A percentile compares a stretch with the other conserved stretches of the same genome.
Conservation (phyloP, 2,797 vertebrate species). For the Arctocebus calabarensis region DNA sequence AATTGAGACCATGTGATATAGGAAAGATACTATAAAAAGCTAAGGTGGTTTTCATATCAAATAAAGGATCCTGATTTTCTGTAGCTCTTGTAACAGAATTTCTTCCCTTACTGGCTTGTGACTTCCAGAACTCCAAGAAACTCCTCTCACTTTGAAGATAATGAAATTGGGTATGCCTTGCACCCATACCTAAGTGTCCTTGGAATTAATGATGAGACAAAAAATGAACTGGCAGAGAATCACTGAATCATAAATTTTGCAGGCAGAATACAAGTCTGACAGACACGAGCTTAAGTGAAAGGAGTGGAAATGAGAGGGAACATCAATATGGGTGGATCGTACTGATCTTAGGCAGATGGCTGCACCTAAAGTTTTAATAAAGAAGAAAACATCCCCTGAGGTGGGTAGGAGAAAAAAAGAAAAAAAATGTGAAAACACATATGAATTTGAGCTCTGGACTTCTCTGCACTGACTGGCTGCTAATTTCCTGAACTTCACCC, state of each 20-base stretch:
- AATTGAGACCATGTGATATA: not conserved
- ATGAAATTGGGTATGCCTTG: not conserved
- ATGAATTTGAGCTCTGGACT: conserved; percentile 60
- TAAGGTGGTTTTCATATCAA: not conserved
- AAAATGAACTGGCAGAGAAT: conserved; percentile 23
- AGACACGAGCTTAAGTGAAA: not conserved
- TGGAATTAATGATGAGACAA: conserved; percentile 39
- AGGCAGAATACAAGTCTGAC: conserved; percentile 13
- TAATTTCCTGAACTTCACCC: conserved; percentile 84
- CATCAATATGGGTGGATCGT: not conserved
- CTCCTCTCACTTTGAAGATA: not conserved
- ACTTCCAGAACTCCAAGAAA: conserved; percentile 30
- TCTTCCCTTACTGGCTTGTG: conserved; percentile 17
- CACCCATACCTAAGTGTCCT: not conserved
- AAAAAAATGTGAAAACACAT: conserved; percentile 11
- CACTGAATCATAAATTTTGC: not conserved
- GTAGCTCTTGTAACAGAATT: not conserved
- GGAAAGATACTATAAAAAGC: not conserved
- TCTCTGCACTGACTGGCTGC: conserved; percentile 75
- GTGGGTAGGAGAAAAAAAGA: not conserved
- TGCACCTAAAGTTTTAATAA: conserved; percentile 59
- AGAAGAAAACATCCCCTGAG: not conserved
- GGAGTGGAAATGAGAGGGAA: not conserved
- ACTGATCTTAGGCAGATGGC: not conserved
- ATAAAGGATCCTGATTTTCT: not conserved